Percentiles rank a stretch among this genome's conserved stretches.
Conservation (phyloP, 2,797 vertebrate species). For the Moxostoma hubbsi region DNA sequence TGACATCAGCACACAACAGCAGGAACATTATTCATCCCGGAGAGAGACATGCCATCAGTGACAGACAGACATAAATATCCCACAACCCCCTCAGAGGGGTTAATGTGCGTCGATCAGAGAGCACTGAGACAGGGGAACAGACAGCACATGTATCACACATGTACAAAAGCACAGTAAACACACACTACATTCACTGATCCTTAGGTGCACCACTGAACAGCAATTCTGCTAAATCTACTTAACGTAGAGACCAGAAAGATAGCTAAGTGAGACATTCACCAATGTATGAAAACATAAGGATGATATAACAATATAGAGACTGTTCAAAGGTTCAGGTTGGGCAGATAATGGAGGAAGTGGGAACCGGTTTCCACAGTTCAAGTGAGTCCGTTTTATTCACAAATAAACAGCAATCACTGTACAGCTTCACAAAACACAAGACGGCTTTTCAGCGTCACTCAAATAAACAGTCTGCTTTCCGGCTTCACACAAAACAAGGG, state of each 20-base stretch:
- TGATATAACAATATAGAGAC: too few relatives aligned
- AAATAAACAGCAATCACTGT: too few relatives aligned
- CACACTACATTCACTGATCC: slow-evolving; percentile 46
- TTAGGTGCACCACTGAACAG: background rate
- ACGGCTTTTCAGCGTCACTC: too few relatives aligned
- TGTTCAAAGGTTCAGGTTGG: too few relatives aligned
- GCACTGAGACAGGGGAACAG: slow-evolving; percentile 59
- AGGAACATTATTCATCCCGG: slow-evolving; percentile 74
- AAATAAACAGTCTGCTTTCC: too few relatives aligned
- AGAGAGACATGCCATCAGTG: slow-evolving; percentile 70
- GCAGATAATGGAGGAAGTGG: too few relatives aligned
- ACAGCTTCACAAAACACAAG: too few relatives aligned
- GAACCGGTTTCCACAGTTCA: too few relatives aligned
- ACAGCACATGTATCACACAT: slow-evolving; percentile 4
- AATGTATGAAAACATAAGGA: background rate
- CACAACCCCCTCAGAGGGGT: slow-evolving; percentile 73
- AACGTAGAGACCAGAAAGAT: background rate
- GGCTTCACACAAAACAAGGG: too few relatives aligned
- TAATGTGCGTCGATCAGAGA: slow-evolving; percentile 77
- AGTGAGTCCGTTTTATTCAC: too few relatives aligned
- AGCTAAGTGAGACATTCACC: slow-evolving; percentile 12
- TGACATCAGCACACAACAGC: slow-evolving; percentile 69
- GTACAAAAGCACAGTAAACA: slow-evolving; percentile 21
- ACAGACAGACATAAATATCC: slow-evolving; percentile 80
- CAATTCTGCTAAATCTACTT: slow-evolving; percentile 10